Percentiles rank a stretch among this genome's conserved stretches.
phyloP scores from a whole-genome alignment of 2,797 vertebrate species.

The Eleutherodactylus coqui region DNA sequence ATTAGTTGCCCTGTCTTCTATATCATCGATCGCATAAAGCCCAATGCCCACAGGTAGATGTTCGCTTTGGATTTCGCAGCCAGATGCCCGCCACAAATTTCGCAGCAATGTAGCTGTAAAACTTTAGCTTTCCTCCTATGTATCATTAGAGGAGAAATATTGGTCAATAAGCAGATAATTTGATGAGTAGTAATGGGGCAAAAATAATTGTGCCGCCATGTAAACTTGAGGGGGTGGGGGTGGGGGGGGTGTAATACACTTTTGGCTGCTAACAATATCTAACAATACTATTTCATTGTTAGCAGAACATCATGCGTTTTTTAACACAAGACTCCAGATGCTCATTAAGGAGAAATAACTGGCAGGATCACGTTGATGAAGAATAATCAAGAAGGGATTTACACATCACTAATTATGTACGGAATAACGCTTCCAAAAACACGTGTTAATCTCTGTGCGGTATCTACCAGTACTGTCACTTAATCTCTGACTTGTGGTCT shows the following conservation, averaged over 20 bases:
- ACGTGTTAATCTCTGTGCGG: slow-evolving; percentile 3
- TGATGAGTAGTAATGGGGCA: neutral
- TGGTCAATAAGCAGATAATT: neutral
- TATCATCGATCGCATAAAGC: too few species aligned
- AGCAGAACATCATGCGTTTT: neutral
- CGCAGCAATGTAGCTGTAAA: too few species aligned
- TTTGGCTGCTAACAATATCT: neutral
- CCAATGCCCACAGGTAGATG: too few species aligned
- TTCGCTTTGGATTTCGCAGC: too few species aligned
- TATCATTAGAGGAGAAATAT: neutral
- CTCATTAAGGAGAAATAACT: neutral
- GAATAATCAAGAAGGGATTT: slow-evolving; percentile 7
- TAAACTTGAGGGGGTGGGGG: too few species aligned
- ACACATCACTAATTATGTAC: neutral
- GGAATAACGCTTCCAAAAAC: neutral
- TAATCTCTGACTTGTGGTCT: neutral
- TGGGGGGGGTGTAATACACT: too few species aligned
- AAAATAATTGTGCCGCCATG: neutral
- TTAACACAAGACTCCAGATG: neutral
- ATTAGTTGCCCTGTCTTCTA: too few species aligned
- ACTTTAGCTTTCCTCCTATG: neutral
- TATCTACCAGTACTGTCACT: slow-evolving; percentile 16
- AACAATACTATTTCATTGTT: neutral
- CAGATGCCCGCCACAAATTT: too few species aligned
- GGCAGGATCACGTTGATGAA: neutral